phyloP scores from a whole-genome alignment of 2,888 invertebrate genomes.

The Odontomyia ornata region DNA sequence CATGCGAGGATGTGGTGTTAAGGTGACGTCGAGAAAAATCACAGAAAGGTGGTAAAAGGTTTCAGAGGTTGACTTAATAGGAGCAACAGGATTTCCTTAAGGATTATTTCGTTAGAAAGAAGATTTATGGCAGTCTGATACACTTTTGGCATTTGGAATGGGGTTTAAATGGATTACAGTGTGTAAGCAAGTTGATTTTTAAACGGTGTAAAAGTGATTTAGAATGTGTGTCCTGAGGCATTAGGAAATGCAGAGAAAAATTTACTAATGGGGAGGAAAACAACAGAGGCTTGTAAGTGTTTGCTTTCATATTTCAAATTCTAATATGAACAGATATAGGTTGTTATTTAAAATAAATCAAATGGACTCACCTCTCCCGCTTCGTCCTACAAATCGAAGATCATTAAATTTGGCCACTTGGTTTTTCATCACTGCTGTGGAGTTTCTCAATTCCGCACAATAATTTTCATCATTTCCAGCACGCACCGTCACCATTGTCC shows the following conservation, averaged over 20 bases:
- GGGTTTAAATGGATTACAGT: conserved; percentile 24
- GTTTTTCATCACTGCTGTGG: conserved; percentile 96
- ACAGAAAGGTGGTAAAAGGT: conserved; percentile 25
- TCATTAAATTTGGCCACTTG: conserved; percentile 99
- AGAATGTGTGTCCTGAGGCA: background rate
- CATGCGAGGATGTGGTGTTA: background rate
- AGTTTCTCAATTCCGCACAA: conserved; percentile 94
- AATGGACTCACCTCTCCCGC: conserved; percentile 91
- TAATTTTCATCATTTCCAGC: conserved; percentile 99
- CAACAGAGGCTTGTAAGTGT: too few species aligned
- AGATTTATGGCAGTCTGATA: conserved; percentile 35
- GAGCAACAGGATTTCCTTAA: conserved; percentile 42
- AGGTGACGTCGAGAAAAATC: conserved; percentile 38
- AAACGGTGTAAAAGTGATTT: background rate
- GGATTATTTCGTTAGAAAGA: conserved; percentile 18
- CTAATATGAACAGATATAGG: too few species aligned
- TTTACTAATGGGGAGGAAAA: background rate
- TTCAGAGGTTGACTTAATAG: conserved; percentile 11
- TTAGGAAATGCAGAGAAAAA: background rate
- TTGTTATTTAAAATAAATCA: background rate
- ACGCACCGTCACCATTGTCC: conserved; percentile 92
- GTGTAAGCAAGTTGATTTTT: conserved; percentile 21
- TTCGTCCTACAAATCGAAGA: conserved; percentile 96
- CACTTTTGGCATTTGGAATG: conserved; percentile 9
- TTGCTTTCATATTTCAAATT: too few species aligned